Evolutionary conservation across 2,113 vertebrate genomes (phyloP), one percentile per base, ranked within the genome.

Genomic region (Pseudorhombus dupliciocellatus): DNA sequence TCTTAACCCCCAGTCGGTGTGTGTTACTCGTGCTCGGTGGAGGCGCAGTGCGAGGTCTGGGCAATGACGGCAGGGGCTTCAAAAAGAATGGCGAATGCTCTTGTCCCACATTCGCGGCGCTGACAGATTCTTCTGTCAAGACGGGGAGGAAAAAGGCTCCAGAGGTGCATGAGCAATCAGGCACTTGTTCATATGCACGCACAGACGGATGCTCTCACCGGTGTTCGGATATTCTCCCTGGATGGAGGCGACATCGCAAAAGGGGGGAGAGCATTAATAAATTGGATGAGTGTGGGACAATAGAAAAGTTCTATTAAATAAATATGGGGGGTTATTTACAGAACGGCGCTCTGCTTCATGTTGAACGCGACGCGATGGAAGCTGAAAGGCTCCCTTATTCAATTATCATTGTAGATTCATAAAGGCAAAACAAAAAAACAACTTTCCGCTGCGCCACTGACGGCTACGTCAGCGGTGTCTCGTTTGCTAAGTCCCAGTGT

Each of bases 41-140:
- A 71, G 44, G 64, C 54, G 75, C 73, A 40, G 57, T 42, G 55
- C 63, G 60, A 66, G 77, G 53, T 70, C 77, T 44, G 66, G 75
- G 83, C 67, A 69, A 81, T 82, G 85, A 80, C 69, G 80, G 81
- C 63, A 74, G 66, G 70, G 24, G 56, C 73, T 84, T 88, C 78
- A 84, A 83, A 90, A 80, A 71, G 84, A 90, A 87, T 84, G 55
- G 62, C 53, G 83, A 79, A 88, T 82, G 82, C 76, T 66, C 73
- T 53, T 66, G 88, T 88, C 81, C 84, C 83, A 79, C 56, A 79
- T 88, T 74, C 67, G 53, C 31, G 21, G 46, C 80, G 58, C 75
- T 83, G 80, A 83, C 61, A 76, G 79, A 79, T 66, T 74, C 78
- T 62, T 62, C 62, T 75, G 76, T 70, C 44, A 50, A 70, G 79